A percentile compares a stretch with the other conserved stretches of the same genome.
Evolutionary conservation across 2,888 invertebrate genomes (phyloP).

Genomic region (Pollenia amentaria): DNA sequence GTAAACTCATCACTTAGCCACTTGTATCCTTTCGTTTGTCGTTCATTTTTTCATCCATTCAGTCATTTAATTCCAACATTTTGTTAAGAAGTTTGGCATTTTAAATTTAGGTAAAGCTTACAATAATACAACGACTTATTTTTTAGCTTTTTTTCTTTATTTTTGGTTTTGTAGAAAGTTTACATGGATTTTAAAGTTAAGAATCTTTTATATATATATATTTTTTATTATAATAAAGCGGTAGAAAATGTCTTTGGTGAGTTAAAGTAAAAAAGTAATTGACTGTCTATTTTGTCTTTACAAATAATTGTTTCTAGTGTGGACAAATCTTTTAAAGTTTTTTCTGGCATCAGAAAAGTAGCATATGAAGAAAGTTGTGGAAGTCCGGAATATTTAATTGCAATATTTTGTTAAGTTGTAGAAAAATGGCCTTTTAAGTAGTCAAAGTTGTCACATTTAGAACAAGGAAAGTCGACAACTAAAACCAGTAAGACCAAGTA

Average conservation of each 20-base stretch:
- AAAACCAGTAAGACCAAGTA: no score
- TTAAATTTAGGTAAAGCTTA: slow-evolving; percentile 59
- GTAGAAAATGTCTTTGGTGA: background rate
- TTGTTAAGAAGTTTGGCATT: slow-evolving; percentile 63
- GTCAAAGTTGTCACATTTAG: no score
- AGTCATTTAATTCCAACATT: slow-evolving; percentile 35
- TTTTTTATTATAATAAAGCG: background rate
- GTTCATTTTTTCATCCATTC: slow-evolving; percentile 17
- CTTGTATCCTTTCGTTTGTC: slow-evolving; percentile 57
- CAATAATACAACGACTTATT: slow-evolving; percentile 54
- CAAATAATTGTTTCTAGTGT: slow-evolving; percentile 37
- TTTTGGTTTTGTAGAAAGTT: slow-evolving; percentile 48
- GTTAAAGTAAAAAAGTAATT: slow-evolving; percentile 24
- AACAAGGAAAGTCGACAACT: no score
- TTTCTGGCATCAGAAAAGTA: no score
- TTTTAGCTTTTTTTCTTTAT: slow-evolving; percentile 18
- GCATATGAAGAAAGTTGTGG: background rate
- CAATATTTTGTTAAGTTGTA: no score
- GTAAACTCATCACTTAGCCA: slow-evolving; percentile 42
- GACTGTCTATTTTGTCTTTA: background rate
- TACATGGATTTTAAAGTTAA: slow-evolving; percentile 27
- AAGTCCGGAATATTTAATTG: no score
- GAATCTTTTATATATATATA: background rate
- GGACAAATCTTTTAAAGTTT: background rate
- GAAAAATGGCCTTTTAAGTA: no score